Percentiles rank a stretch among this genome's conserved stretches.
phyloP scores from a whole-genome alignment of 2,113 vertebrate species.

The Apodemus sylvaticus region DNA sequence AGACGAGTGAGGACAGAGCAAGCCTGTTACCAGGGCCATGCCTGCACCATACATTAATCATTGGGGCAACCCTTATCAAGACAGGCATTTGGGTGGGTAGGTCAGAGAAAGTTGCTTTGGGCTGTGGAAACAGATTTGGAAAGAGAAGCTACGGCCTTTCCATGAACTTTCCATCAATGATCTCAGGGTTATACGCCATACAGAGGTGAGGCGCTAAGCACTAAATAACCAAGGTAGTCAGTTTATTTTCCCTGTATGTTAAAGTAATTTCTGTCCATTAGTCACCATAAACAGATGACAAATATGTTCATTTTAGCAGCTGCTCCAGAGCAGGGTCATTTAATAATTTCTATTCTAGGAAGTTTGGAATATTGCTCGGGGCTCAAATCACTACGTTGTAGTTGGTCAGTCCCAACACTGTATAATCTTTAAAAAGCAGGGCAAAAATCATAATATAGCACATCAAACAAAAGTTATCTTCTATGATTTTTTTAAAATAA shows the following conservation, averaged over 20 bases:
- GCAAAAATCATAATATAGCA: background rate
- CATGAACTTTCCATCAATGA: background rate
- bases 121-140: background rate
- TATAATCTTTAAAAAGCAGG: background rate
- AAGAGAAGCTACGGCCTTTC: background rate
- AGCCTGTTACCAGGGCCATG: background rate
- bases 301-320: background rate
- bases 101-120: background rate
- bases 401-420: background rate
- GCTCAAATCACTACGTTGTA: background rate
- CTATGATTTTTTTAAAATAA: conserved; percentile 36
- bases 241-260: conserved; percentile 9
- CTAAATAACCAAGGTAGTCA: background rate
- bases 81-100: background rate
- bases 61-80: background rate
- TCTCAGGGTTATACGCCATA: background rate
- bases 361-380: background rate
- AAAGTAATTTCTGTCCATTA: background rate
- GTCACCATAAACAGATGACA: conserved; percentile 6
- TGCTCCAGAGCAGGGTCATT: background rate
- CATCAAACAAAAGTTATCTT: conserved; percentile 2
- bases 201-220: background rate
- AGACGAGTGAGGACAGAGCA: background rate
- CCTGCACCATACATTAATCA: background rate
- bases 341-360: background rate